These are phyloP conservation scores for Gymnocheta viridis DNA, from an alignment of 2,888 invertebrate genomes.

Conservation along the genomic window DNA sequence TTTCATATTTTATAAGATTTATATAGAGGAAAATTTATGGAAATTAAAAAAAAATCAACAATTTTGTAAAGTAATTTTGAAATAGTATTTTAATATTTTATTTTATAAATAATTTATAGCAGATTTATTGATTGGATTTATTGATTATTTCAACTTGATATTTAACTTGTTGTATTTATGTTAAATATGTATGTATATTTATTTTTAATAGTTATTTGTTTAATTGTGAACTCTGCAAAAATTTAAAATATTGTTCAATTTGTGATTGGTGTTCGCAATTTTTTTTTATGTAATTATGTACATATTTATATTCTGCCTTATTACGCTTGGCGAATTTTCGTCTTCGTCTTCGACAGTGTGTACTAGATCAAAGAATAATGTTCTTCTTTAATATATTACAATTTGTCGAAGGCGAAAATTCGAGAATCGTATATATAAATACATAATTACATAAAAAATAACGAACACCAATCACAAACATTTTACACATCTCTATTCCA, in stretches of 20 bases:
- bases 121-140: not conserved
- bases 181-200: slow-evolving; percentile 51
- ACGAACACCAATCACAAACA: too few species aligned
- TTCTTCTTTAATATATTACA: too few species aligned
- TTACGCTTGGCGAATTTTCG: too few species aligned
- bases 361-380: too few species aligned
- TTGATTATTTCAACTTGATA: not conserved
- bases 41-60: slow-evolving; percentile 1
- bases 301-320: too few species aligned
- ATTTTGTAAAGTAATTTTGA: slow-evolving; percentile 42
- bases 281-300: not conserved
- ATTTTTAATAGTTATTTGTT: not conserved
- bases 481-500: too few species aligned
- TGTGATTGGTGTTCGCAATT: slow-evolving; percentile 37
- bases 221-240: slow-evolving; percentile 24
- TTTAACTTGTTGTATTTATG: slow-evolving; percentile 30
- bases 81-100: not conserved
- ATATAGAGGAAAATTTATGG: slow-evolving; percentile 11
- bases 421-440: too few species aligned
- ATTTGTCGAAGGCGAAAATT: too few species aligned
- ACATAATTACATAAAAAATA: too few species aligned
- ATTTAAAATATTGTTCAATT: slow-evolving; percentile 28
- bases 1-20: slow-evolving; percentile 59
- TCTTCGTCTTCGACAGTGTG: too few species aligned
- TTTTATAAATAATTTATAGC: slow-evolving; percentile 34